Percentiles rank a stretch among this genome's conserved stretches.
These are phyloP conservation scores for Melanotaenia boesemani DNA, from an alignment of 2,797 vertebrate species.

Conservation along the genomic window DNA sequence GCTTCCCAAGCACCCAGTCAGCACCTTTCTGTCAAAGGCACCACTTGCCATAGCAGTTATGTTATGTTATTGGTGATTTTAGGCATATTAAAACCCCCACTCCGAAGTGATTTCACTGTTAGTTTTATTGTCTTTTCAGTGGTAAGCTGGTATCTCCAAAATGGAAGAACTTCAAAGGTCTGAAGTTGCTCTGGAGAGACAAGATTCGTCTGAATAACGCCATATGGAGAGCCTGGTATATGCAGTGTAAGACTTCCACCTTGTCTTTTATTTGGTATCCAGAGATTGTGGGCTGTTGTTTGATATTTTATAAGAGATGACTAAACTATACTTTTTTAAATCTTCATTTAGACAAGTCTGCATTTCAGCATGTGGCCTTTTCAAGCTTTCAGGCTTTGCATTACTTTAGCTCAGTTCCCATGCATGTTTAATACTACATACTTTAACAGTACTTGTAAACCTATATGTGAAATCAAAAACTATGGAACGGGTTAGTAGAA, in stretches of 20 bases:
- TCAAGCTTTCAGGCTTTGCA: no score
- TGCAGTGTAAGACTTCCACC: conserved; percentile 90
- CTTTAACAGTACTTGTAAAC: neutral
- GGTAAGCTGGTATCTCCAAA: conserved; percentile 97
- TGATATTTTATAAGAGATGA: neutral
- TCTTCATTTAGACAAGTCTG: neutral
- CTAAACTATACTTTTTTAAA: neutral
- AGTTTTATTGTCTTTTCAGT: conserved; percentile 72
- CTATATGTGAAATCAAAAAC: neutral
- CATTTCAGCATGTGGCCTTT: neutral
- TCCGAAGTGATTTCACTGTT: neutral
- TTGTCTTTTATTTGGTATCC: neutral
- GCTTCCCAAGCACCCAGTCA: no score
- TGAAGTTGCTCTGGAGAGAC: conserved; percentile 98
- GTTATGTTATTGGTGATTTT: neutral
- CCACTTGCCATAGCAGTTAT: neutral
- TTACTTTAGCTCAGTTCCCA: neutral
- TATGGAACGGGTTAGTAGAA: neutral
- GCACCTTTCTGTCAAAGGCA: no score
- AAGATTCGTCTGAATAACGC: conserved; percentile 99
- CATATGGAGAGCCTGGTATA: conserved; percentile 99
- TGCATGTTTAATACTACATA: neutral
- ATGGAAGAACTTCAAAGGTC: conserved; percentile 99
- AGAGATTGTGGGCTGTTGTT: neutral
- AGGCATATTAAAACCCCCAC: neutral